These are phyloP conservation scores for Amphiprion percula DNA, from an alignment of 2,113 vertebrate genomes.

Conservation along the genomic window DNA sequence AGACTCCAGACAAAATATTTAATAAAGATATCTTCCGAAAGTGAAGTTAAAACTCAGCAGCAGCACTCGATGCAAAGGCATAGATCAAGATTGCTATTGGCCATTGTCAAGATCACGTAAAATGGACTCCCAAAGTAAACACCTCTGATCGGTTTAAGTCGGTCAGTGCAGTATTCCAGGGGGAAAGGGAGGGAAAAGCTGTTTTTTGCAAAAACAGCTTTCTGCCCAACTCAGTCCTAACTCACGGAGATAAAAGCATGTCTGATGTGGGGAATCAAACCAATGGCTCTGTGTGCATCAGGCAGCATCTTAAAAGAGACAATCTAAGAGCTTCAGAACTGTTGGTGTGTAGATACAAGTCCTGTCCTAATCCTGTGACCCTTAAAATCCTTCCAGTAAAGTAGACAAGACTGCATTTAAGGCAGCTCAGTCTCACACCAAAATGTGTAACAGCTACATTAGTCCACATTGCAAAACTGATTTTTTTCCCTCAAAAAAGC, in stretches of 20 bases:
- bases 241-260: neutral
- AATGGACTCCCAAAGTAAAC: neutral
- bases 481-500: too few species aligned
- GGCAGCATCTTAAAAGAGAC: conserved; percentile 2
- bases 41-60: too few species aligned
- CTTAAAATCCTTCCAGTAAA: conserved; percentile 34
- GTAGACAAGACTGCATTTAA: conserved; percentile 26
- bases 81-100: neutral
- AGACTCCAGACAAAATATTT: too few species aligned
- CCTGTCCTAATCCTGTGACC: conserved; percentile 40
- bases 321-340: conserved; percentile 33
- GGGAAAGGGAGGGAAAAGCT: neutral
- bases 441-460: too few species aligned
- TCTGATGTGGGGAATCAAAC: conserved; percentile 12
- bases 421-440: too few species aligned
- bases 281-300: neutral
- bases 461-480: too few species aligned
- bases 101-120: neutral
- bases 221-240: neutral
- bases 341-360: conserved; percentile 19
- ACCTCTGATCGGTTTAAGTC: neutral
- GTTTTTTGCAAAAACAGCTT: neutral
- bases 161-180: neutral
- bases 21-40: too few species aligned
- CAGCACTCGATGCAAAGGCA: neutral